Evolutionary conservation across 2,888 invertebrate genomes (phyloP).

Genomic region (Synanthedon formicaeformis): DNA sequence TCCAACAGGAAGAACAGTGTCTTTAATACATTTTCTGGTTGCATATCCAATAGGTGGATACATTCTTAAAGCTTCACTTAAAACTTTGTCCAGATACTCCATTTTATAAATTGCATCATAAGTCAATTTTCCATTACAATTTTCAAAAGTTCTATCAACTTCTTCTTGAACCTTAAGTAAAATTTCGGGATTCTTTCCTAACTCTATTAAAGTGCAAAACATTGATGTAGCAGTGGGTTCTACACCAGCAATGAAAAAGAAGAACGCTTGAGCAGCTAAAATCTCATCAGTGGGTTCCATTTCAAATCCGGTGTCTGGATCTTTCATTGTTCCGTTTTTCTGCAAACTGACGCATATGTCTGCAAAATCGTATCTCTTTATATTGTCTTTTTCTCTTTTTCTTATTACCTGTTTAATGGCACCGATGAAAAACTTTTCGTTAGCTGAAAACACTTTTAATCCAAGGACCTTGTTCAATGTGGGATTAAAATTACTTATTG

Average conservation of each 20-base stretch:
- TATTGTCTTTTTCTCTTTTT: conserved; percentile 23
- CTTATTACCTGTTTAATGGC: conserved; percentile 35
- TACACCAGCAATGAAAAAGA: conserved; percentile 48
- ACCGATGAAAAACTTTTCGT: conserved; percentile 35
- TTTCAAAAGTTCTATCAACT: conserved; percentile 28
- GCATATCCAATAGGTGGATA: conserved; percentile 35
- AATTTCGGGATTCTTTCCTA: conserved; percentile 36
- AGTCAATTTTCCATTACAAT: conserved; percentile 20
- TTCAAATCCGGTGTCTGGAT: conserved; percentile 25
- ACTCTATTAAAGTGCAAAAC: conserved; percentile 27
- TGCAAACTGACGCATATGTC: conserved; percentile 39
- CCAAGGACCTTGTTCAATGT: conserved; percentile 18
- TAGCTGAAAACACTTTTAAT: conserved; percentile 27
- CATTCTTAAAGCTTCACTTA: conserved; percentile 30
- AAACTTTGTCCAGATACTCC: conserved; percentile 37
- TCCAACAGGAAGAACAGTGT: conserved; percentile 35
- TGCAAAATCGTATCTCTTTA: conserved; percentile 36
- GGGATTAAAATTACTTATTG: conserved; percentile 11
- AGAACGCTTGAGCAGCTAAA: conserved; percentile 41
- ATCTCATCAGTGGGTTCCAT: conserved; percentile 39
- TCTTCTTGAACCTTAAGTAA: conserved; percentile 33
- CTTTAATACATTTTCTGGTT: conserved; percentile 23
- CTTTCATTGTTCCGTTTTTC: conserved; percentile 28
- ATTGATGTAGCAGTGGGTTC: conserved; percentile 41
- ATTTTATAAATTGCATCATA: conserved; percentile 29